Evolutionary conservation across 2,113 vertebrate species (phyloP).

Genomic region (Pseudonaja textilis): DNA sequence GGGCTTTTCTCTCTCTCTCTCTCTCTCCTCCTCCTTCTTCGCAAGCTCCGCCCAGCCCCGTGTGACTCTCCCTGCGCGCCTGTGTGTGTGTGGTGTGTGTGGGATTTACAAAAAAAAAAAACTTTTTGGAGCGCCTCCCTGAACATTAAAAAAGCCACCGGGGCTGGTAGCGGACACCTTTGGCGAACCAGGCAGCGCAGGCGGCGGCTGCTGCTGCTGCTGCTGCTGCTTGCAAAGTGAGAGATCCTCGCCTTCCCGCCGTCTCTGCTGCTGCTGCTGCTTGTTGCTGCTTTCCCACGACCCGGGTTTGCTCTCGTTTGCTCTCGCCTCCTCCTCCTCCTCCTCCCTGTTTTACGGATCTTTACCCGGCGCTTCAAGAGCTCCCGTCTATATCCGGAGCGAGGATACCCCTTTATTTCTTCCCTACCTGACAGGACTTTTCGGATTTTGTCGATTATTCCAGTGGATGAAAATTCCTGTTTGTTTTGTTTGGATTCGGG

Average conservation of each 20-base stretch:
- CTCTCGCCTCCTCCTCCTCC: background rate
- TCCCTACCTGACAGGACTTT: background rate
- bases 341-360: background rate
- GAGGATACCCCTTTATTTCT: background rate
- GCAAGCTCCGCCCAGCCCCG: conserved; percentile 57
- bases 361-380: background rate
- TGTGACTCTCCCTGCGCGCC: background rate
- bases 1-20: no score
- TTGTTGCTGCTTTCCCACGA: background rate
- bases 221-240: no score
- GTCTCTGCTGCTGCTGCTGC: background rate
- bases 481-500: background rate
- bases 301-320: background rate
- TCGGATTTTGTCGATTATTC: background rate
- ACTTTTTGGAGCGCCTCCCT: conserved; percentile 55
- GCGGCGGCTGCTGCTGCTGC: background rate
- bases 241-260: background rate
- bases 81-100: background rate
- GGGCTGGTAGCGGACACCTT: conserved; percentile 26
- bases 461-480: background rate
- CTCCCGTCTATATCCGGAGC: background rate
- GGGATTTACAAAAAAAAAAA: conserved; percentile 23
- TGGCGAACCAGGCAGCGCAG: background rate
- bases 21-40: background rate
- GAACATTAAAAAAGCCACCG: conserved; percentile 38